Evolutionary conservation across 35 echinoderm and acorn worm genomes (phyloP).

Genomic region (Patiria miniata): DNA sequence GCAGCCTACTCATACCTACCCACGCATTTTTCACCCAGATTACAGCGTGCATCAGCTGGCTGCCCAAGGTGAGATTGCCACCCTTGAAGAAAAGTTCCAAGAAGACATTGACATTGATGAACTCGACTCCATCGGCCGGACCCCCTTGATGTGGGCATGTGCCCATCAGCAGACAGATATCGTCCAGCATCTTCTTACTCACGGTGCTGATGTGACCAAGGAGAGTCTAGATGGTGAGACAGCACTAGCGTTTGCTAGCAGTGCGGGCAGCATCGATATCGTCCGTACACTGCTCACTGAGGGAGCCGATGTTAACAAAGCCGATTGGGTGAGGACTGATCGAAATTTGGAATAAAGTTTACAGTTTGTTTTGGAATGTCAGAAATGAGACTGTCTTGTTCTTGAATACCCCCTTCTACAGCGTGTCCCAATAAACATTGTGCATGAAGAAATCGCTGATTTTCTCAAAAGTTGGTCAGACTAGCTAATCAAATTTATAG

Average conservation of each 20-base stretch:
- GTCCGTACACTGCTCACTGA: conserved; percentile 57
- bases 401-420: too few species aligned
- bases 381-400: too few species aligned
- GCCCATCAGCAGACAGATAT: conserved; percentile 69
- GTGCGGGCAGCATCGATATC: conserved; percentile 67
- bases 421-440: too few species aligned
- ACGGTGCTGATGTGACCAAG: conserved; percentile 52
- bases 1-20: too few species aligned
- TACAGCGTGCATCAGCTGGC: conserved; percentile 85
- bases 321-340: conserved; percentile 75
- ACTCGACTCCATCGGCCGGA: conserved; percentile 56
- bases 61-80: conserved; percentile 81
- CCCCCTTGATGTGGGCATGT: conserved; percentile 83
- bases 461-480: too few species aligned
- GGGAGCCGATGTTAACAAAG: conserved; percentile 63
- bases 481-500: too few species aligned
- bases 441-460: too few species aligned
- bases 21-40: conserved; percentile 9
- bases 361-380: too few species aligned
- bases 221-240: conserved; percentile 70
- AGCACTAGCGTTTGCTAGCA: conserved; percentile 74
- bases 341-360: not conserved
- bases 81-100: conserved; percentile 70
- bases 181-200: conserved; percentile 55
- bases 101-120: conserved; percentile 60